Base-by-base conservation (phyloP, 2,888 invertebrate genomes). In the Conistra vaccinii region DNA sequence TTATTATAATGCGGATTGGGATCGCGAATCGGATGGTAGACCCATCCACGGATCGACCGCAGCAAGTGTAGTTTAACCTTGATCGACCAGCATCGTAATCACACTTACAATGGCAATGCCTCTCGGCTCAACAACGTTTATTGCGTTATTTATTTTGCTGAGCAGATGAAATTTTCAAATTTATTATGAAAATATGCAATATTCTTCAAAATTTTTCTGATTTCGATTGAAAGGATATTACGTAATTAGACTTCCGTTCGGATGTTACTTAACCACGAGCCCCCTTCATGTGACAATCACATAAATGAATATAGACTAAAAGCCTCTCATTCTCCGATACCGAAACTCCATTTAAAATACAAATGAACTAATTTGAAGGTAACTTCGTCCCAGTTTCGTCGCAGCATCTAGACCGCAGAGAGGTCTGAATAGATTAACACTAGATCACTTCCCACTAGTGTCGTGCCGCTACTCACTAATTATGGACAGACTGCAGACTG, bases 371-470 rank as follows among this genome's bases (percentile, higher is more conserved):
- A 62, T 55, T 73, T 42, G 14, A 55, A 32, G 29, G 53, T 42
- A 61, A 48, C 62, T 80, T 45, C 17, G 45, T 39, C 32, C 61
- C 26, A 42, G 48, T 73, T 60, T 60, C 32, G 29, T 48, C 26
- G 14, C 48, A 29, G 26, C 23, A 39, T 73, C 73, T 32, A 60
- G 55, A 73, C 48, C 61, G 17, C 48, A 42, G 55, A 42, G 74
- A 66, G 61, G 32, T 26, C 51, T 51, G 74, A 73, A 66, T 80
- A 62, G 20, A 66, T 78, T n/a, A 80, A 29, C 32, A 78, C 48
- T 61, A n/a, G 51, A 65, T 60, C 39, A 29, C 71, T 45, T 29
- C 35, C 53, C n/a, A 14, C 78, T 53, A 35, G 51, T 45, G 62
- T 14, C 17, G 57, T 63, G n/a, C 20, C n/a, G 20, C n/a, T n/a